Base-by-base conservation (phyloP, 2,888 invertebrate species). In the Lottia scabra region DNA sequence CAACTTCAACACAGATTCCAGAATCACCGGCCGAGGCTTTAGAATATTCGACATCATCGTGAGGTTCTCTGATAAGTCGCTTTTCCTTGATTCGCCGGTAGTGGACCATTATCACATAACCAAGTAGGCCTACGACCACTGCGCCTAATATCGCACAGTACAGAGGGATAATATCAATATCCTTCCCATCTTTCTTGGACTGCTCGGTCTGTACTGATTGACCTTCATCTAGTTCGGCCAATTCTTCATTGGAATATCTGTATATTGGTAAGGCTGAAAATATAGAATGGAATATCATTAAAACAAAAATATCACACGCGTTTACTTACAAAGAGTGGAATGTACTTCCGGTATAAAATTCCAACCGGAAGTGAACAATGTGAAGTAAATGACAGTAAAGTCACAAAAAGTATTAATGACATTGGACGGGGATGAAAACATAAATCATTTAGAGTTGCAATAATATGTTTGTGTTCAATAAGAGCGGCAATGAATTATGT, bases 121-220 rank as follows among this genome's bases (percentile, higher is more conserved):
- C 82, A 12, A 89, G 76, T 1, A 89, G 82, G 23, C 85, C 87
- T 5, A 88, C 79, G 6, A 89, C 84, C 12, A 89, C 81, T 5
- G 85, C 80, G 1, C 85, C 88, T 45, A 89, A 80, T 13, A 85
- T 77, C 38, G 87, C 82, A 74, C 89, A 89, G 77, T 89, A 89
- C 23, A 89, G 79, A 13, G 88, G 88, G 56, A 89, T 87, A 66
- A 84, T 79, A 76, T 84, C 80, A 48, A 83, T 76, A 43, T 77
- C 79, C 46, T 77, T 74, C 16, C 78, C 76, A 27, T 78, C 76
- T 30, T 69, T 68, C 45, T 64, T 27, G 30, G 43, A 38, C 27
- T 27, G 63, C 27, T 48, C 30, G n/a, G 26, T 48, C 44, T 27
- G 63, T 30, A 62, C 62, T 12, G 67, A 62, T 12, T 43, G 26